These are phyloP conservation scores for Chiloscyllium punctatum DNA, from an alignment of 2,797 vertebrate genomes.

Conservation along the genomic window DNA sequence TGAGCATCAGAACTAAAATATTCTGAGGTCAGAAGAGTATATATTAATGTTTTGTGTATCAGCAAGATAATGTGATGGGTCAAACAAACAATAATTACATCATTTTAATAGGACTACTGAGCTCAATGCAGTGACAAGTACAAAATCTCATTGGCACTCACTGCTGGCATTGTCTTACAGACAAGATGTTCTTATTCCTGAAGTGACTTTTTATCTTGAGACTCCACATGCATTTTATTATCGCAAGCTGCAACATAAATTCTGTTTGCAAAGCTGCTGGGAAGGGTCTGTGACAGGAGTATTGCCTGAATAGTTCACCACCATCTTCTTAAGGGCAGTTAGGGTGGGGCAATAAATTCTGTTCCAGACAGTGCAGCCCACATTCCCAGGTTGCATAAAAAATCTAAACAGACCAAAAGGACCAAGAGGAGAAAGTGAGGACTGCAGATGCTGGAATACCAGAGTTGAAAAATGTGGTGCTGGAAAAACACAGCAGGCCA, in stretches of 20 bases:
- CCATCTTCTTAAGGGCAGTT: too few species aligned
- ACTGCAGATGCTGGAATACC: too few species aligned
- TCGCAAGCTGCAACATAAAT: neutral
- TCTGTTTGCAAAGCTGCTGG: neutral
- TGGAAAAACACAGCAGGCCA: too few species aligned
- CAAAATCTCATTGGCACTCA: neutral
- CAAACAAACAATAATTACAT: neutral
- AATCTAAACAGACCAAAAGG: neutral
- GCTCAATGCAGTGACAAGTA: neutral
- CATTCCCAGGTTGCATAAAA: too few species aligned
- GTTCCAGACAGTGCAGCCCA: too few species aligned
- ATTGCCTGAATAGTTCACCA: neutral
- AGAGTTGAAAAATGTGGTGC: too few species aligned
- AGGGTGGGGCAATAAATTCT: too few species aligned
- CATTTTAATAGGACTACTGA: neutral
- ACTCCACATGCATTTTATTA: neutral
- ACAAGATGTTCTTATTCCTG: neutral
- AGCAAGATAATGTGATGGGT: neutral
- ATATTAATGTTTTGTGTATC: neutral
- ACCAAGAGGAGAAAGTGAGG: too few species aligned
- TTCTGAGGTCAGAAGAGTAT: neutral
- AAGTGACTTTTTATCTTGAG: neutral
- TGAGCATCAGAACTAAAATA: neutral
- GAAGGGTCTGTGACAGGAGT: neutral
- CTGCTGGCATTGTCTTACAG: neutral